Percentiles rank a stretch among this genome's conserved stretches.
Conservation (phyloP, 1,140 invertebrate species). For the Diplogasteroides magnus region DNA sequence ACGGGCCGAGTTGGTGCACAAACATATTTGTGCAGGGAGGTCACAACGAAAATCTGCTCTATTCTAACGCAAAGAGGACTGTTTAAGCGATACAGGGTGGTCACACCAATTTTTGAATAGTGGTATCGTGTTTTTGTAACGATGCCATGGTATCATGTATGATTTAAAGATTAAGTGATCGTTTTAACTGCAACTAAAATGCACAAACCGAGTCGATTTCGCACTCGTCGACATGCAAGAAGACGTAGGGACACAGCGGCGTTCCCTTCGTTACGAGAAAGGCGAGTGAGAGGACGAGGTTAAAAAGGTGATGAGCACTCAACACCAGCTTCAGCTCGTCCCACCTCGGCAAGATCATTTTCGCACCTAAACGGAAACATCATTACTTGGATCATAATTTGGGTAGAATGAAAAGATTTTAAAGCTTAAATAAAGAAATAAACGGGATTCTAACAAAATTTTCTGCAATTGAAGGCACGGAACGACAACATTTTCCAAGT, state of each 20-base stretch:
- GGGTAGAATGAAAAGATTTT: no score
- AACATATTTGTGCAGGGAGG: neutral
- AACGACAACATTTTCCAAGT: no score
- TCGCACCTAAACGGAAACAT: no score
- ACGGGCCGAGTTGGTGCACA: neutral
- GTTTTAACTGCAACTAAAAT: neutral
- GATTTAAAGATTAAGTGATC: neutral
- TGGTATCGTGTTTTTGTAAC: neutral
- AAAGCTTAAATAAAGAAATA: no score
- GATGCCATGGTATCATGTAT: neutral
- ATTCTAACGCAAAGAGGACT: neutral
- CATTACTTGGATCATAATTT: no score
- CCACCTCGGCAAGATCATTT: conserved; percentile 21
- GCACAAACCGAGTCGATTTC: conserved; percentile 23
- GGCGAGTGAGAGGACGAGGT: conserved; percentile 24
- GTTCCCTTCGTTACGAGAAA: conserved; percentile 22
- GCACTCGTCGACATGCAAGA: conserved; percentile 17
- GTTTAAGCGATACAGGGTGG: no score
- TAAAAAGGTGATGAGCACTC: conserved; percentile 25
- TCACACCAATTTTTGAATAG: neutral
- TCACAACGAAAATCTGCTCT: no score
- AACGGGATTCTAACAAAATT: no score
- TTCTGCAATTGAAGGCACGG: no score
- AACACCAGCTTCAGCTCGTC: conserved; percentile 18
- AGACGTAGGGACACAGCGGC: neutral